phyloP scores from a whole-genome alignment of 2,888 invertebrate species.

The Polydrusus pterygomalis region DNA sequence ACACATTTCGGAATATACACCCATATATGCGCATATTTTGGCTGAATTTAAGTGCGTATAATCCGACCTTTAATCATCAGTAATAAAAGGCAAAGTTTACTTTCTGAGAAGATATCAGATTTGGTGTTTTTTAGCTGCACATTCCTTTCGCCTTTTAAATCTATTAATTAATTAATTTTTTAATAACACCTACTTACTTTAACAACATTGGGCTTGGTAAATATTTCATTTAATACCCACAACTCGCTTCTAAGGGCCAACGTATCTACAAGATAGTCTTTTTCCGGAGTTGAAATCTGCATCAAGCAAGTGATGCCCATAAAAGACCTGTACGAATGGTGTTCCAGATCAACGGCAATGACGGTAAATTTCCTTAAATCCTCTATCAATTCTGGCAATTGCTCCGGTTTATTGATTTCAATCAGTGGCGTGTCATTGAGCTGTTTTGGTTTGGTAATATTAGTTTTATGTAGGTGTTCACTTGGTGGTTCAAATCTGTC shows the following conservation, averaged over 20 bases:
- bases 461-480: constrained; percentile 71
- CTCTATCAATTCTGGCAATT: constrained; percentile 79
- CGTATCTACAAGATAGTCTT: constrained; percentile 94
- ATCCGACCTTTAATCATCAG: too few relatives aligned
- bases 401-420: constrained; percentile 79
- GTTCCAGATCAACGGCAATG: constrained; percentile 94
- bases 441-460: constrained; percentile 70
- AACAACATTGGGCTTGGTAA: constrained; percentile 90
- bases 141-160: too few relatives aligned
- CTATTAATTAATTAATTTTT: neutral
- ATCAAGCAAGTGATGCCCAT: constrained; percentile 96
- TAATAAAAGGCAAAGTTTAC: too few relatives aligned
- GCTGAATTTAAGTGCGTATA: too few relatives aligned
- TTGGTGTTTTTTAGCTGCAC: too few relatives aligned
- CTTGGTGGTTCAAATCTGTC: constrained; percentile 80
- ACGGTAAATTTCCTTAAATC: constrained; percentile 81
- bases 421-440: constrained; percentile 78
- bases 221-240: constrained; percentile 88
- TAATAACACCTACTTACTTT: constrained; percentile 78
- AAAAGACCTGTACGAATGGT: constrained; percentile 91
- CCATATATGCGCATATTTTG: too few relatives aligned
- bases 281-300: constrained; percentile 89
- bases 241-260: constrained; percentile 88
- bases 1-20: too few relatives aligned
- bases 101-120: too few relatives aligned